These are phyloP conservation scores for Oryzias celebensis DNA, from an alignment of 2,113 vertebrate species.

Conservation along the genomic window DNA sequence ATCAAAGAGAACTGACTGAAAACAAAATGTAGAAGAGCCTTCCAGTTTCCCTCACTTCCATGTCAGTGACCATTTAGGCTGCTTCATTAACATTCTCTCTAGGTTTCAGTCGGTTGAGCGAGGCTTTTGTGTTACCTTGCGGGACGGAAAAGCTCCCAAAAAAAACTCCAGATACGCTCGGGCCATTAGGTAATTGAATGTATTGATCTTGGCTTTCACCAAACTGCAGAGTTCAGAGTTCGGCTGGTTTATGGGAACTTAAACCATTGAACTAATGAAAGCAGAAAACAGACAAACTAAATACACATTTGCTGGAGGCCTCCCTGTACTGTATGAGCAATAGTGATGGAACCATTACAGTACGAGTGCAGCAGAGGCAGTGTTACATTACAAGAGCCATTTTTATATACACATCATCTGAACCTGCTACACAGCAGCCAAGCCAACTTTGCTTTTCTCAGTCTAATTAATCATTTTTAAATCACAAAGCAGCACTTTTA, in stretches of 20 bases:
- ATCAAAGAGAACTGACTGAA: conserved; percentile 6
- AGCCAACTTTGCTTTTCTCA: background rate
- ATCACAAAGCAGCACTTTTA: no score
- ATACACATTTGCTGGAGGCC: background rate
- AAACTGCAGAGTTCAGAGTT: conserved; percentile 1
- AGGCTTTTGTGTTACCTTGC: conserved; percentile 49
- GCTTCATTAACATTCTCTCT: conserved; percentile 71
- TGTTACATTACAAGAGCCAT: conserved; percentile 67
- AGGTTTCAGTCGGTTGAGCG: conserved; percentile 46
- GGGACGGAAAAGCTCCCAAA: background rate
- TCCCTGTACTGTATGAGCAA: conserved; percentile 28
- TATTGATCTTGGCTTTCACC: conserved; percentile 4
- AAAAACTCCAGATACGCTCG: conserved; percentile 1
- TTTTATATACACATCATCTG: conserved; percentile 63
- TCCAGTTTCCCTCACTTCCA: conserved; percentile 40
- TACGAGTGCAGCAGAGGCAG: conserved; percentile 39
- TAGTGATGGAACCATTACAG: conserved; percentile 44
- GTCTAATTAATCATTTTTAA: no score
- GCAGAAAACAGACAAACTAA: background rate
- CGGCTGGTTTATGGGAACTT: background rate
- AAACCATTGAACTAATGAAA: background rate
- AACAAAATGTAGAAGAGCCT: conserved; percentile 9
- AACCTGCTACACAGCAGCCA: conserved; percentile 13
- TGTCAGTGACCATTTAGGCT: conserved; percentile 63
- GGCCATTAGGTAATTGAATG: conserved; percentile 28